These are phyloP conservation scores for Melozone crissalis DNA, from an alignment of 2,113 vertebrate species.

Conservation along the genomic window DNA sequence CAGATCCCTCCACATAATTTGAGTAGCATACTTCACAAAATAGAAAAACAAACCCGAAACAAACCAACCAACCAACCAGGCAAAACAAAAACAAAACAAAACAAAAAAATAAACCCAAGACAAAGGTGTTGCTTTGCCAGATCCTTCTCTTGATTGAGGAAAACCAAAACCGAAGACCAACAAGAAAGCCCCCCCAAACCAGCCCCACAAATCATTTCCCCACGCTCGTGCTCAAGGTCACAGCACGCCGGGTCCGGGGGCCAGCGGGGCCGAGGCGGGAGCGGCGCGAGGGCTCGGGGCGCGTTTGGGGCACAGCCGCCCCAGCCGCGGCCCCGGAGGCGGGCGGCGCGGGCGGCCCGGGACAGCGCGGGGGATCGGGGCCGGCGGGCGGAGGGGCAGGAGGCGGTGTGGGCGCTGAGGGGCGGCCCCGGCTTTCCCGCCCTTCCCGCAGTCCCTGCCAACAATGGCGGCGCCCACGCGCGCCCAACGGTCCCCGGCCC, in stretches of 20 bases:
- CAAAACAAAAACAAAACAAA: neutral
- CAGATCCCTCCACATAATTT: fast-evolving
- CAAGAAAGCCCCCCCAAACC: fast-evolving
- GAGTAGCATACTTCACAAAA: fast-evolving
- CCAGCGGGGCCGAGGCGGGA: fast-evolving
- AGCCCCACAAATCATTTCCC: fast-evolving
- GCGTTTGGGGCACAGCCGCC: neutral
- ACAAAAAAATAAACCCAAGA: fast-evolving
- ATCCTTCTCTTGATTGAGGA: fast-evolving
- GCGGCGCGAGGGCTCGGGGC: neutral
- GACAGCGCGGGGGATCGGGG: no score
- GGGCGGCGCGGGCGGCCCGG: neutral
- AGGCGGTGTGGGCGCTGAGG: no score
- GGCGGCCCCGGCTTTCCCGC: no score
- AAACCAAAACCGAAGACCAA: neutral
- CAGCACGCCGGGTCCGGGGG: fast-evolving
- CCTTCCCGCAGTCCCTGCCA: neutral
- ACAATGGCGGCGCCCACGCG: neutral
- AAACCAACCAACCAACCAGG: neutral
- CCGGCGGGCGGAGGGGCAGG: neutral
- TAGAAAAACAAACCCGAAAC: neutral
- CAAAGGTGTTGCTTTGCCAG: fast-evolving
- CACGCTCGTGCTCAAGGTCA: neutral
- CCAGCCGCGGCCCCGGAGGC: no score
- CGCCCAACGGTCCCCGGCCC: neutral